phyloP scores from a whole-genome alignment of 2,113 vertebrate genomes.

The Lanius ludovicianus region DNA sequence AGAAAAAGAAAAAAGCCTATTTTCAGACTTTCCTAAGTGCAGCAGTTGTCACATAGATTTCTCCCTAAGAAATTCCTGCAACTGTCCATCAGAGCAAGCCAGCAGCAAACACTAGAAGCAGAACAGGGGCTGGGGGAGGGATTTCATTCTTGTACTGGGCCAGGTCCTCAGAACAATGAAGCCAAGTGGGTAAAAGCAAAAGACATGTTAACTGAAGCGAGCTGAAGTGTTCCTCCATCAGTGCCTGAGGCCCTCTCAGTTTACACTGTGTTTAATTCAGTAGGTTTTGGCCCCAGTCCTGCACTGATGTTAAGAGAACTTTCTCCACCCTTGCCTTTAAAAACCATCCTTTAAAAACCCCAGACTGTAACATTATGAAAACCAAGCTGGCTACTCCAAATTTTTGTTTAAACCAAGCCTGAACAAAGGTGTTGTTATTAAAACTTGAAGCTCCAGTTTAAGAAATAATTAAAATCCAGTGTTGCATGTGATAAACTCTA shows the following conservation, averaged over 20 bases:
- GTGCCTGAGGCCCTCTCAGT: not conserved
- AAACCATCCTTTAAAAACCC: not conserved
- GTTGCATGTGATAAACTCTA: not conserved
- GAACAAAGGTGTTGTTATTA: not conserved
- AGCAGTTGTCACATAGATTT: not conserved
- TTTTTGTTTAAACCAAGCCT: not conserved
- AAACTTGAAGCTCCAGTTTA: not conserved
- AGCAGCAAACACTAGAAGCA: slow-evolving; percentile 2
- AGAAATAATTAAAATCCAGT: not conserved
- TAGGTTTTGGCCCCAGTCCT: not conserved
- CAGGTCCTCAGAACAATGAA: not conserved
- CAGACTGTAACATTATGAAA: not conserved
- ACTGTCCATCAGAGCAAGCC: not conserved
- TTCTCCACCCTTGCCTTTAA: not conserved
- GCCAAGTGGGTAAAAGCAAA: slow-evolving; percentile 40
- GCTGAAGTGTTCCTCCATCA: slow-evolving; percentile 7
- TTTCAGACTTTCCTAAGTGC: not conserved
- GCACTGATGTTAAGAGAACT: not conserved
- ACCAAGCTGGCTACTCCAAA: not conserved
- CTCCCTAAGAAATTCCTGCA: not conserved
- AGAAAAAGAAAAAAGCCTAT: not conserved
- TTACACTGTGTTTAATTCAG: not conserved
- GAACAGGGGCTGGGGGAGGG: not conserved
- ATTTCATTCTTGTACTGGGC: not conserved
- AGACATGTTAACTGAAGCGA: slow-evolving; percentile 42